Percentiles rank a stretch among this genome's conserved stretches.
phyloP scores from a whole-genome alignment of 2,888 invertebrate species.

The Cosmorhoe ocellata region DNA sequence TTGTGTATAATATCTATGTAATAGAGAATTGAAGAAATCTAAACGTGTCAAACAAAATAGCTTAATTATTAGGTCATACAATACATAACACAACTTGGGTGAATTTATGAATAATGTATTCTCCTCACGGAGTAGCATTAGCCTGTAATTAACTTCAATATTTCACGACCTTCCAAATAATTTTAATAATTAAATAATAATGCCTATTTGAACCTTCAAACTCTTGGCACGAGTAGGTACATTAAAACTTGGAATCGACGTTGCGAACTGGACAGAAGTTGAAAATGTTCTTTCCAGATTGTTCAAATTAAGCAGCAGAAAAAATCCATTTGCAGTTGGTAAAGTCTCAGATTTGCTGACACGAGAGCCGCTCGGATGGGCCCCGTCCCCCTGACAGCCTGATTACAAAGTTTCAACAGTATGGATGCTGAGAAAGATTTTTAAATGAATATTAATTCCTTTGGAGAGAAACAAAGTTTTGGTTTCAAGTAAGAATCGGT shows the following conservation, averaged over 20 bases:
- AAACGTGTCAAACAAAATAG: too few relatives aligned
- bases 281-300: slow-evolving; percentile 46
- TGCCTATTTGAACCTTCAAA: slow-evolving; percentile 10
- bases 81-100: too few relatives aligned
- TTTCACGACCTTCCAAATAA: background rate
- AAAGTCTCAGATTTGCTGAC: slow-evolving; percentile 71
- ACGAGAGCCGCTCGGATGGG: slow-evolving; percentile 39
- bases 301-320: slow-evolving; percentile 58
- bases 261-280: slow-evolving; percentile 39
- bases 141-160: background rate
- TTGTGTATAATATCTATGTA: too few relatives aligned
- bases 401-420: slow-evolving; percentile 78
- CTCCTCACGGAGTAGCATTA: background rate
- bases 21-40: too few relatives aligned
- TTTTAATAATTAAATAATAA: slow-evolving; percentile 20
- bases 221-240: slow-evolving; percentile 4
- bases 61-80: too few relatives aligned
- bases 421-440: slow-evolving; percentile 73
- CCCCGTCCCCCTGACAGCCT: slow-evolving; percentile 54
- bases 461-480: slow-evolving; percentile 76
- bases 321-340: slow-evolving; percentile 67
- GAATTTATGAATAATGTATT: too few relatives aligned
- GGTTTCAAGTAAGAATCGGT: slow-evolving; percentile 66
- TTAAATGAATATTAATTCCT: slow-evolving; percentile 82
- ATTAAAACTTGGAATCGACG: slow-evolving; percentile 42